Evolutionary conservation across 2,113 vertebrate species (phyloP).

Genomic region (Sterrhoptilus dennistouni): DNA sequence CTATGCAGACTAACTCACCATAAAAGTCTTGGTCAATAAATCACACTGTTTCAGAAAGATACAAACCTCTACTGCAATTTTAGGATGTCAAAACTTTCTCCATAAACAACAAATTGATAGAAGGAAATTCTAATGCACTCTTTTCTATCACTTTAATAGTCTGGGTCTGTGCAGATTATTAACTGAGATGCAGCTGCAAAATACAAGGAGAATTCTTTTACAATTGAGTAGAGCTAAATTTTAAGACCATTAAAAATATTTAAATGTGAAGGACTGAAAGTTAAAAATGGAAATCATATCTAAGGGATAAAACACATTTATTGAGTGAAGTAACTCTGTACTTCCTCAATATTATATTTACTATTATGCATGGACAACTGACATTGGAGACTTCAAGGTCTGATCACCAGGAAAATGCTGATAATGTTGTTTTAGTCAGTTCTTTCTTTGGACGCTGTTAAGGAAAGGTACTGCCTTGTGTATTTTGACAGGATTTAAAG

Average conservation of each 20-base stretch:
- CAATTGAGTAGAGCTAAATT: not conserved
- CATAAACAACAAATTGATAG: not conserved
- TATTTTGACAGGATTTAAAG: slow-evolving; percentile 39
- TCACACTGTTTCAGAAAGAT: not conserved
- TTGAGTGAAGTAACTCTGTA: not conserved
- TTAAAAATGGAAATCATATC: not conserved
- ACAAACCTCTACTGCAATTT: not conserved
- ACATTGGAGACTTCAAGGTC: not conserved
- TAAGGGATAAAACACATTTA: not conserved
- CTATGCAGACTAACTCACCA: not conserved
- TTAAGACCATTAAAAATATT: not conserved
- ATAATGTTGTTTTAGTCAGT: slow-evolving; percentile 16
- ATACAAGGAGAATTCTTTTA: not conserved
- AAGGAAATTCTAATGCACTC: not conserved
- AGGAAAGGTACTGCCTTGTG: not conserved
- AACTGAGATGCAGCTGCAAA: not conserved
- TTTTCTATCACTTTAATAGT: not conserved
- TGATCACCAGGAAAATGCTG: not conserved
- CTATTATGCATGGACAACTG: not conserved
- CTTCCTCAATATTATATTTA: not conserved
- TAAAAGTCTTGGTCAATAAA: not conserved
- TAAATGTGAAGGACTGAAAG: not conserved
- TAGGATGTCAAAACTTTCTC: not conserved
- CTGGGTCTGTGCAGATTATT: not conserved
- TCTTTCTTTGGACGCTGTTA: rapidly evolving